Base-by-base conservation (phyloP, 2,888 invertebrate genomes). In the Emmelina monodactyla region DNA sequence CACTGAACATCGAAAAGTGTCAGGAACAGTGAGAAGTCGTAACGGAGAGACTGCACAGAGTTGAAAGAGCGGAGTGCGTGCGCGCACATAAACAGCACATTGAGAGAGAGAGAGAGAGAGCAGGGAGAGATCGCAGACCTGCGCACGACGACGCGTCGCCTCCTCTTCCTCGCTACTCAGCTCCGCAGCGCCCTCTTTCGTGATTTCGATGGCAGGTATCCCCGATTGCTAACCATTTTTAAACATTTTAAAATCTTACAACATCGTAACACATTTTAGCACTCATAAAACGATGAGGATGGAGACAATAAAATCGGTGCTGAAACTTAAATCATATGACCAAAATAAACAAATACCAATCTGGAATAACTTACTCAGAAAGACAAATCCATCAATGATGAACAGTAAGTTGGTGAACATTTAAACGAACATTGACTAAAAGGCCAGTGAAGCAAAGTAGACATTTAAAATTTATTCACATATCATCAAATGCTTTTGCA, bases 131-230 rank as follows among this genome's bases (percentile, higher is more conserved):
- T 63, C 76, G 67, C 80, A 78, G 78, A 79, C 80, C 78, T 81
- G 80, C 61, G 67, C 65, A 52, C 71, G 72, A 56, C 69, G 73
- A 46, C 63, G 69, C 58, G 69, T 55, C 44, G 67, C 56, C 49
- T 78, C 72, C 62, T 81, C 80, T 52, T 89, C 89, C 64, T 88
- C 88, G 64, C 86, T 87, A 71, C 85, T 83, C 78, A 87, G 84
- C 68, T 88, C 87, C 64, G 86, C 84, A 46, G 65, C 70, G 49
- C 68, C 67, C 65, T 92, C 91, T 84, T 91, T 91, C 63, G 89
- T 90, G 70, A 92, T 91, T 84, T 91, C 91, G 72, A 82, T 82
- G 69, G 82, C 81, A 58, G 82, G 82, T 71, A 82, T 80, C 69
- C 82, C 80, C 62, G 80, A 79, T 72, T 79, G 78, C 79, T 79